phyloP scores from a whole-genome alignment of 2,113 vertebrate species.

The Larimichthys polyactis region DNA sequence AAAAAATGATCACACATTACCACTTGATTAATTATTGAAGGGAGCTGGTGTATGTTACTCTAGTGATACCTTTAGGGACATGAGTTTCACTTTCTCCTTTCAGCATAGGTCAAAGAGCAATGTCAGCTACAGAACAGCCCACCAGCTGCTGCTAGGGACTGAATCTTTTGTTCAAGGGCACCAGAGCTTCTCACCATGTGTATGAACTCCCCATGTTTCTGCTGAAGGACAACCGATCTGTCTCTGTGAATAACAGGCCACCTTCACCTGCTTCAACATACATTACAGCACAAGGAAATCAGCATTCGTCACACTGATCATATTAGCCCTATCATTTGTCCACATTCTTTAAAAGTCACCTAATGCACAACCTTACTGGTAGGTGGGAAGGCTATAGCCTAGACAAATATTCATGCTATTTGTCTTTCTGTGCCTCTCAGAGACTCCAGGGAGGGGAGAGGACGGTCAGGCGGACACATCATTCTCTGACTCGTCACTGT shows the following conservation, averaged over 20 bases:
- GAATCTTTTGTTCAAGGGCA: conserved; percentile 53
- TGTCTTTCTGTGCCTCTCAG: conserved; percentile 78
- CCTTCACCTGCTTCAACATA: conserved; percentile 40
- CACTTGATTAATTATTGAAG: conserved; percentile 36
- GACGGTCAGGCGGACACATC: conserved; percentile 85
- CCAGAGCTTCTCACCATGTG: conserved; percentile 21
- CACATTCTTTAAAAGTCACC: conserved; percentile 51
- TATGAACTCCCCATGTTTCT: conserved; percentile 32
- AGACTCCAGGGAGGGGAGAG: conserved; percentile 90
- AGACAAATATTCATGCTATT: conserved; percentile 56
- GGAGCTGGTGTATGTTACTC: conserved; percentile 14
- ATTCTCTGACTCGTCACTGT: conserved; percentile 95
- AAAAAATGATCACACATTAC: conserved; percentile 15
- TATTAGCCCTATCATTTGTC: conserved; percentile 47
- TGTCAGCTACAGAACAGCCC: conserved; percentile 13
- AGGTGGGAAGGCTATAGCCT: conserved; percentile 18
- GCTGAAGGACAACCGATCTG: conserved; percentile 47
- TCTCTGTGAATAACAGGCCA: conserved; percentile 40
- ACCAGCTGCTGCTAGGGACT: conserved; percentile 24
- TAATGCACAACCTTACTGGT: background rate
- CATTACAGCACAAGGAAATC: conserved; percentile 45
- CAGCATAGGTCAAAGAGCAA: conserved; percentile 43
- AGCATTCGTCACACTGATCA: conserved; percentile 51
- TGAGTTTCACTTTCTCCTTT: conserved; percentile 33
- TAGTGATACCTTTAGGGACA: conserved; percentile 29